A percentile compares a stretch with the other conserved stretches of the same genome.
Evolutionary conservation across 2,113 vertebrate genomes (phyloP).

Genomic region (Pteropus alecto): DNA sequence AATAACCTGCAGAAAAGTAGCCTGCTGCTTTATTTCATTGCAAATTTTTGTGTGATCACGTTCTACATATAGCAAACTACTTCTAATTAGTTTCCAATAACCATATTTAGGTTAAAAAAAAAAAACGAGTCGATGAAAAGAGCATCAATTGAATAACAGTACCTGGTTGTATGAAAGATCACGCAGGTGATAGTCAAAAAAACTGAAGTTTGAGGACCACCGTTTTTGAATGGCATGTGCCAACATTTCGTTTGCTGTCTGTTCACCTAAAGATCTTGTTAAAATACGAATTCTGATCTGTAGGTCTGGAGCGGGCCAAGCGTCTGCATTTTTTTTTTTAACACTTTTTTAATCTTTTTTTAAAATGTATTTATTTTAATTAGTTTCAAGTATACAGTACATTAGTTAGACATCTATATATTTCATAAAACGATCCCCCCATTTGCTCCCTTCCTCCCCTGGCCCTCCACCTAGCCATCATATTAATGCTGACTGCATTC

Average conservation of each 20-base stretch:
- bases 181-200: background rate
- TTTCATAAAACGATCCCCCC: too few species aligned
- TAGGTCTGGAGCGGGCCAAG: fast-evolving
- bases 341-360: too few species aligned
- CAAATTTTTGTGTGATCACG: background rate
- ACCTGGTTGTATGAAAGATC: background rate
- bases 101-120: background rate
- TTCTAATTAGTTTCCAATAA: background rate
- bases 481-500: too few species aligned
- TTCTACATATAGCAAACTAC: background rate
- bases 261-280: background rate
- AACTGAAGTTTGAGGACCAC: background rate
- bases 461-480: too few species aligned
- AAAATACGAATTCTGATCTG: background rate
- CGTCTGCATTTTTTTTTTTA: too few species aligned
- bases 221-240: too few species aligned
- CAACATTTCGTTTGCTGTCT: background rate
- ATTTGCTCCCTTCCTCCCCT: too few species aligned
- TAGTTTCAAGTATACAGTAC: too few species aligned
- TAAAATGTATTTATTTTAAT: too few species aligned
- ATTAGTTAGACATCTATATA: too few species aligned
- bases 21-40: background rate
- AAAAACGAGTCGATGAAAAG: background rate
- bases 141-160: background rate
- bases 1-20: background rate